phyloP scores from a whole-genome alignment of 2,113 vertebrate species.

The Corydoras sp. region DNA sequence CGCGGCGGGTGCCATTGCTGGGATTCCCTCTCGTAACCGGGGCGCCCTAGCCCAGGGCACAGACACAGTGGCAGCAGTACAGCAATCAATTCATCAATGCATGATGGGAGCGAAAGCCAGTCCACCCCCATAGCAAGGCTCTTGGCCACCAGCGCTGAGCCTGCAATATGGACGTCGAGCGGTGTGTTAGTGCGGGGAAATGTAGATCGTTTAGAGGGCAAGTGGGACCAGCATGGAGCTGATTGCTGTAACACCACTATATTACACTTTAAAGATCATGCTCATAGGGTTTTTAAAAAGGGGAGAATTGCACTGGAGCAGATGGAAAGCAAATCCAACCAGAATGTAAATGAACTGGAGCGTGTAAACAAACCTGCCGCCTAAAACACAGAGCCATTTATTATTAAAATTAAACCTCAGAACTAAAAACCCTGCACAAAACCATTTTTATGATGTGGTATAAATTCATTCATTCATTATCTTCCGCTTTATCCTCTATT shows the following conservation, averaged over 20 bases:
- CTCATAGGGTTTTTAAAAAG: constrained; percentile 2
- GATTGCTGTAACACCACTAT: constrained; percentile 24
- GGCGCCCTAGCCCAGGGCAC: constrained; percentile 70
- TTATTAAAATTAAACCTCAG: too few species aligned
- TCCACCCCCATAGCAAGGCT: constrained; percentile 30
- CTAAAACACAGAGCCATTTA: too few species aligned
- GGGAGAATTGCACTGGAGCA: not conserved
- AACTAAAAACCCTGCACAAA: too few species aligned
- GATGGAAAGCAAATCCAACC: not conserved
- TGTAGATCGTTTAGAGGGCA: constrained; percentile 14
- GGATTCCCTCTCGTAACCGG: constrained; percentile 74
- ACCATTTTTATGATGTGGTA: too few species aligned
- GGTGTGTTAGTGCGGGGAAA: constrained; percentile 13
- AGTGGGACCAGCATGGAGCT: constrained; percentile 20
- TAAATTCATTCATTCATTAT: too few species aligned
- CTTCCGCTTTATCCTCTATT: too few species aligned
- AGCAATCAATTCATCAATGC: constrained; percentile 74
- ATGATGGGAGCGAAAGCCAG: constrained; percentile 57
- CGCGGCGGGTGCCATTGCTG: constrained; percentile 71
- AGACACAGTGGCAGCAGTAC: constrained; percentile 72
- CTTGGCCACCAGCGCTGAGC: constrained; percentile 41
- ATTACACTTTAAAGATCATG: constrained; percentile 23
- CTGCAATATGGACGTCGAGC: constrained; percentile 2
- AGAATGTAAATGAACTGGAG: not conserved
- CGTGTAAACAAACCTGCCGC: not conserved